These are phyloP conservation scores for Oenanthe oenanthe DNA, from an alignment of 2,113 vertebrate species.

Conservation along the genomic window DNA sequence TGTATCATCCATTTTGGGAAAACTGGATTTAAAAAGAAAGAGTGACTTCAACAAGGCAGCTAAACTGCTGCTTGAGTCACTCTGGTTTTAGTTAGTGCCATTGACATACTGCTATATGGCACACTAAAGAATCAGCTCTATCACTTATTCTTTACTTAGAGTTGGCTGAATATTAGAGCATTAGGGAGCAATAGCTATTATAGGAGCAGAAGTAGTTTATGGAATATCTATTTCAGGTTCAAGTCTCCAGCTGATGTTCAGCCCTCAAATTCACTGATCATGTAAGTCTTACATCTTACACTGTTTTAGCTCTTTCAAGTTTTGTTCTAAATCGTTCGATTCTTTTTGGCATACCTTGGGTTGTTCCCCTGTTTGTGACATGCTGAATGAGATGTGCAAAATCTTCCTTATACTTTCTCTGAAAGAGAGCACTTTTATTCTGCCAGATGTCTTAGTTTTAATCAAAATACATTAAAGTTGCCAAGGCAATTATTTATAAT, in stretches of 20 bases:
- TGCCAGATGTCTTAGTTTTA: not conserved
- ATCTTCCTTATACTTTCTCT: not conserved
- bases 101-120: not conserved
- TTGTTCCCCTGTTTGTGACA: not conserved
- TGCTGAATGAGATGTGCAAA: not conserved
- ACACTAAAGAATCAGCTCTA: not conserved
- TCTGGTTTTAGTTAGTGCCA: not conserved
- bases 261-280: not conserved
- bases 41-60: rapidly evolving
- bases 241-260: not conserved
- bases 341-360: not conserved
- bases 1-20: not conserved
- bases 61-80: not conserved
- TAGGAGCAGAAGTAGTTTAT: not conserved
- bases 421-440: not conserved
- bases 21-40: not conserved
- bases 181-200: not conserved
- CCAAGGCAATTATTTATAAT: no score
- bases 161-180: not conserved
- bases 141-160: not conserved
- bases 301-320: not conserved
- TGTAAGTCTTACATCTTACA: not conserved
- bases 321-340: not conserved
- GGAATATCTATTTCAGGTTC: not conserved
- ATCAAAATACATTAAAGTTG: not conserved